These are phyloP conservation scores for Cheilosia grossa DNA, from an alignment of 2,888 invertebrate species.

Conservation along the genomic window DNA sequence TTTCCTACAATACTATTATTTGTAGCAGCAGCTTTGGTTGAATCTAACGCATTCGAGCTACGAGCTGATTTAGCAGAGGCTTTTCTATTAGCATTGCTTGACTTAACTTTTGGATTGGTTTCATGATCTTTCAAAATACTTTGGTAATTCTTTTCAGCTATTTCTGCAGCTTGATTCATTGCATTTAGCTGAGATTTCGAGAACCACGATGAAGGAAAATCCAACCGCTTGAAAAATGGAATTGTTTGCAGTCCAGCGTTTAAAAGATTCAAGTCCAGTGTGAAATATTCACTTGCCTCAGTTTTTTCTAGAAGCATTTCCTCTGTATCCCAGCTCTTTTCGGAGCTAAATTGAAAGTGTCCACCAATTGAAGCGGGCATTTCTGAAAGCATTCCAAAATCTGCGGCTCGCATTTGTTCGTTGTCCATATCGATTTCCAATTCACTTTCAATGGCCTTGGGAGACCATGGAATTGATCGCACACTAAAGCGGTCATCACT, in stretches of 20 bases:
- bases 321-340: slow-evolving; percentile 83
- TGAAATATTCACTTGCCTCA: slow-evolving; percentile 82
- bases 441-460: slow-evolving; percentile 76
- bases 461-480: slow-evolving; percentile 76
- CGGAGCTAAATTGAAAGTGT: slow-evolving; percentile 83
- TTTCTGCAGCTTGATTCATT: slow-evolving; percentile 80
- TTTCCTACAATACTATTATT: not conserved
- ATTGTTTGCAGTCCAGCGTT: slow-evolving; percentile 83
- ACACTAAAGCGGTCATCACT: slow-evolving; percentile 80
- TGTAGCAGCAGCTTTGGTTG: slow-evolving; percentile 5
- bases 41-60: slow-evolving; percentile 17
- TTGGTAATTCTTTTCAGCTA: slow-evolving; percentile 79
- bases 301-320: slow-evolving; percentile 79
- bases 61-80: slow-evolving; percentile 73
- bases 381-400: slow-evolving; percentile 82
- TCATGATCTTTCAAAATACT: slow-evolving; percentile 77
- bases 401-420: slow-evolving; percentile 80
- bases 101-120: slow-evolving; percentile 73
- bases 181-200: slow-evolving; percentile 79
- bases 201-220: slow-evolving; percentile 82
- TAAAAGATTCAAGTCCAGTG: slow-evolving; percentile 82
- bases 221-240: slow-evolving; percentile 83
- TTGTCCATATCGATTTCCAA: slow-evolving; percentile 77
- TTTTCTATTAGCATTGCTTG: slow-evolving; percentile 67
- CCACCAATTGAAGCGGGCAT: slow-evolving; percentile 81